Evolutionary conservation across 2,888 invertebrate genomes (phyloP), one percentile per base, ranked within the genome.

Genomic region (Eristalis intricaria): DNA sequence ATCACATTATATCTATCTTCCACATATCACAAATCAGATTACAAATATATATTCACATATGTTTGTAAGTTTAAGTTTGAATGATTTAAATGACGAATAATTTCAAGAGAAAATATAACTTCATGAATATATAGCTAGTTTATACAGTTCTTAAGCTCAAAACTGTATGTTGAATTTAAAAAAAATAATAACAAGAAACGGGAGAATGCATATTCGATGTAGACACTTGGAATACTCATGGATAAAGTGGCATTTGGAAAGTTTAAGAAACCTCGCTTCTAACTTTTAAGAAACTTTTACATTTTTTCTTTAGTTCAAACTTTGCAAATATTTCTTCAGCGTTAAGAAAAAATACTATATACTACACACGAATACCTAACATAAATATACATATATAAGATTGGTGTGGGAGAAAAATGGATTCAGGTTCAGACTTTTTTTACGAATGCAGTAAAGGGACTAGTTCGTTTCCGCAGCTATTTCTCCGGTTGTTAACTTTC

Each of bases 221-320:
- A 82, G 82, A 82, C 86, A 86, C 82, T 82, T 86, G 69, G 82
- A 86, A 82, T 69, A 77, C 77, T 77, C 82, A 75, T 70, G 82
- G 82, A 86, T 86, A 86, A 86, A 86, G 82, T 86, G 86, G 86
- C 86, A 79, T 86, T 86, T 83, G 66, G 66, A 83, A 86, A 86
- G 86, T 83, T 86, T 78, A 78, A 86, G 83, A 74, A 78, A 83
- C 83, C 78, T 65, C 78, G 69, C 70, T 74, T 70, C 82, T 70
- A 82, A 86, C 82, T 82, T 82, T 86, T 74, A 71, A 74, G 74
- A 83, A 86, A 86, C 86, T 86, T 86, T 83, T 78, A 86, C 70
- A 82, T 78, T 86, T 82, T 82, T 82, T 69, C 77, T 86, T 86
- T 70, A 82, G 65, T 61, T 75, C 22, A 86, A 86, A 86, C 83